A percentile compares a stretch with the other conserved stretches of the same genome.
phyloP scores from a whole-genome alignment of 2,113 vertebrate genomes.

The Clarias gariepinus region DNA sequence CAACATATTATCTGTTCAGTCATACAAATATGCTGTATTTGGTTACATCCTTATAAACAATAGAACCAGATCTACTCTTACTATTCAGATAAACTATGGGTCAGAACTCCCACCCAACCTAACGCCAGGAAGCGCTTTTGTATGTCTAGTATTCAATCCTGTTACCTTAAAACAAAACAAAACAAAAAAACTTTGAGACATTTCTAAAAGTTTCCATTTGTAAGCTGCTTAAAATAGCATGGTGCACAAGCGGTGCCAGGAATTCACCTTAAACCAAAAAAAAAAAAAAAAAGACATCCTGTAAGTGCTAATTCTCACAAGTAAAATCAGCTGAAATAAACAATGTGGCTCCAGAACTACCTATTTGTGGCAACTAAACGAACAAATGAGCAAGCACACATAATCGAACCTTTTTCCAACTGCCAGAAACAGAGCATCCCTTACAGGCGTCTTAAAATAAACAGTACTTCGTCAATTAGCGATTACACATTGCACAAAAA shows the following conservation, averaged over 20 bases:
- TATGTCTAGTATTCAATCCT: not conserved
- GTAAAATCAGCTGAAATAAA: not conserved
- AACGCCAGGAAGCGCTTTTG: not conserved
- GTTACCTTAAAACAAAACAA: not conserved
- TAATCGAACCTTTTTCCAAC: not conserved
- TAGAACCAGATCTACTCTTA: not conserved
- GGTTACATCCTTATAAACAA: not conserved
- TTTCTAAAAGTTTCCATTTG: not conserved
- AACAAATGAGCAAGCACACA: not conserved
- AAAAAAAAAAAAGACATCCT: not conserved
- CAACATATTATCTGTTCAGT: not conserved
- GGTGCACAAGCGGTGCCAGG: not conserved
- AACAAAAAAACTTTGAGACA: not conserved
- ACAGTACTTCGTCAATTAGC: not conserved
- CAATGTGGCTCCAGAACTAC: not conserved
- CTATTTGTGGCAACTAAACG: not conserved
- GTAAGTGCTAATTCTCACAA: not conserved
- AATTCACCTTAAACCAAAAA: not conserved
- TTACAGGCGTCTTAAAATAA: not conserved
- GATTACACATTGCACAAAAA: not conserved
- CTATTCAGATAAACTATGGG: not conserved
- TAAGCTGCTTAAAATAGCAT: not conserved
- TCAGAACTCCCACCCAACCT: not conserved
- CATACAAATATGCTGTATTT: not conserved
- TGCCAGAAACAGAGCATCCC: constrained; percentile 3